Evolutionary conservation across 2,797 vertebrate genomes (phyloP).

Genomic region (Darevskia nairensis): DNA sequence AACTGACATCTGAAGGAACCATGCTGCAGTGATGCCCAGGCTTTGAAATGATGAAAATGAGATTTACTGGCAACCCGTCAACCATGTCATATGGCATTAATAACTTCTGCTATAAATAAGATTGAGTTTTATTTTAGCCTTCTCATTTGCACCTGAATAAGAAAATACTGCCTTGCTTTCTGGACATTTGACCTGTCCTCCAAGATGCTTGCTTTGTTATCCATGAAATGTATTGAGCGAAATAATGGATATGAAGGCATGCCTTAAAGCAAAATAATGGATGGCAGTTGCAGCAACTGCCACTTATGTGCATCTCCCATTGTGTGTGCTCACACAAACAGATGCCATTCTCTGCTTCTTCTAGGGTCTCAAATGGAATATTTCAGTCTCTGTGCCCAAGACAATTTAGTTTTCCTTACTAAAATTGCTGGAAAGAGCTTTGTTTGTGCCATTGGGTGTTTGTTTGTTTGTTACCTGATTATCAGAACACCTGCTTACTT

Average conservation of each 20-base stretch:
- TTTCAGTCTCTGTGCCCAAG: neutral
- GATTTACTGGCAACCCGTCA: neutral
- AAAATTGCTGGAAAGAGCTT: constrained; percentile 7
- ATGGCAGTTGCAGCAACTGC: neutral
- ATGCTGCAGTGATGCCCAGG: neutral
- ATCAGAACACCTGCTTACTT: neutral
- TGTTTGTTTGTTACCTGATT: neutral
- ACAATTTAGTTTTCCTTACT: neutral
- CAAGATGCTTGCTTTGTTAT: neutral
- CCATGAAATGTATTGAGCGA: neutral
- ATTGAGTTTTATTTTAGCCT: neutral
- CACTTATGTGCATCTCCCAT: neutral
- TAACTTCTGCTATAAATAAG: neutral
- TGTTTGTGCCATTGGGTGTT: neutral
- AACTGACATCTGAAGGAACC: neutral
- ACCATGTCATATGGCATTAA: neutral
- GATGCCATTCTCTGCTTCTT: neutral
- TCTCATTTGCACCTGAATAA: neutral
- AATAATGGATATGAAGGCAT: neutral
- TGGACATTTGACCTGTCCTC: neutral
- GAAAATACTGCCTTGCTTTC: neutral
- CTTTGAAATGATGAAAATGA: too few species aligned
- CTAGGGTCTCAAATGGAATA: neutral
- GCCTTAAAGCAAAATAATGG: neutral
- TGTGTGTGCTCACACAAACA: constrained; percentile 1